These are phyloP conservation scores for Protaetia brevitarsis DNA, from an alignment of 1,140 invertebrate genomes.

Conservation along the genomic window DNA sequence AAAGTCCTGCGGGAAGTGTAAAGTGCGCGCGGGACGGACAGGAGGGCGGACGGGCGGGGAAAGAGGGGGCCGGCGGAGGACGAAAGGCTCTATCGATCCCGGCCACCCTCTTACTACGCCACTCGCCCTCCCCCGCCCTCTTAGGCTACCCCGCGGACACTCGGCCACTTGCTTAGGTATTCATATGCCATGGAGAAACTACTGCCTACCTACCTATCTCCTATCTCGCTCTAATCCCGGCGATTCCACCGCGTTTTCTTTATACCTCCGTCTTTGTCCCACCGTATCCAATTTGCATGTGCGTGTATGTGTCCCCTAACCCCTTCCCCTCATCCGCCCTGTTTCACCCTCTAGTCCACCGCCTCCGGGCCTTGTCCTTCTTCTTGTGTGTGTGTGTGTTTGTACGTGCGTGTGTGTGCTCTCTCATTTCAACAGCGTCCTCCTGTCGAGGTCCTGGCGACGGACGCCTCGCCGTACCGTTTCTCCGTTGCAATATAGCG, in stretches of 20 bases:
- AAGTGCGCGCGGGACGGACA: constrained; percentile 36
- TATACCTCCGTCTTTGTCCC: not conserved
- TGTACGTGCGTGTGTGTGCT: constrained; percentile 19
- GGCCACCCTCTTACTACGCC: constrained; percentile 21
- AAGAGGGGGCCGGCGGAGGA: constrained; percentile 26
- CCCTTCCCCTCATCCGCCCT: constrained; percentile 3
- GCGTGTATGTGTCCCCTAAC: constrained; percentile 5
- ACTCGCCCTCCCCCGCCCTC: not conserved
- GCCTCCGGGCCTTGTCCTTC: not conserved
- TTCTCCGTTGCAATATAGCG: not conserved
- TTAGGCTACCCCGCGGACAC: constrained; percentile 19
- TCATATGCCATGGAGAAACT: constrained; percentile 32
- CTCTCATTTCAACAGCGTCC: too few relatives aligned
- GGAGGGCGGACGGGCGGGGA: too few relatives aligned
- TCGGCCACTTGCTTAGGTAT: constrained; percentile 41
- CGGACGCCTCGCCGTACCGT: too few relatives aligned
- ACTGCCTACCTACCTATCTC: not conserved
- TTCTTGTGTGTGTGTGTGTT: constrained; percentile 9
- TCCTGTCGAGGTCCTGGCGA: too few relatives aligned
- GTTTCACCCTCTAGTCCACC: constrained; percentile 3
- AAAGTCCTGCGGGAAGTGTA: constrained; percentile 48
- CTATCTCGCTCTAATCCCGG: not conserved
- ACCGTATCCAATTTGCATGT: not conserved
- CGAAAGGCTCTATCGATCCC: constrained; percentile 45
- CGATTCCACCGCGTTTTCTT: not conserved